Percentiles rank a stretch among this genome's conserved stretches.
These are phyloP conservation scores for Eleutherodactylus coqui DNA, from an alignment of 2,797 vertebrate species.

Conservation along the genomic window DNA sequence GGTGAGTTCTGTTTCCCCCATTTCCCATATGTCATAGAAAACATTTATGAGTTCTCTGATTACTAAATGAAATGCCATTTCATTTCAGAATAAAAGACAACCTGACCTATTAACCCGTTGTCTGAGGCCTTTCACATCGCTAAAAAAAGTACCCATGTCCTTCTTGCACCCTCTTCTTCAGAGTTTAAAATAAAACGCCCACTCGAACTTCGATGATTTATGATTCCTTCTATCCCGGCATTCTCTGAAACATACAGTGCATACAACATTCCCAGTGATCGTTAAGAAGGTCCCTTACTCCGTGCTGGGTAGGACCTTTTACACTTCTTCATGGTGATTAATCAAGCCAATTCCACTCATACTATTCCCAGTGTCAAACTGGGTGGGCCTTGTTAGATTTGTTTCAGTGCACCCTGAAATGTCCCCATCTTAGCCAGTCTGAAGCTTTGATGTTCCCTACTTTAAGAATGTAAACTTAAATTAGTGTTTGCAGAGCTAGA, in stretches of 20 bases:
- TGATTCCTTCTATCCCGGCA: slow-evolving; percentile 43
- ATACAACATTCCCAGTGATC: slow-evolving; percentile 36
- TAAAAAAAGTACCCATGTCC: slow-evolving; percentile 57
- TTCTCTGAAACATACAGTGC: slow-evolving; percentile 56
- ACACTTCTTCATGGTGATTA: slow-evolving; percentile 54
- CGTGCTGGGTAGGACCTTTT: slow-evolving; percentile 48
- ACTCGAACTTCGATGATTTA: slow-evolving; percentile 60
- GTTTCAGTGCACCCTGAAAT: slow-evolving; percentile 13
- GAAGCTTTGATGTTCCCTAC: not conserved
- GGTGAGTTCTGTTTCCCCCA: not conserved
- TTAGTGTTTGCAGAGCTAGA: too few species aligned
- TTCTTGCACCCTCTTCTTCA: slow-evolving; percentile 43
- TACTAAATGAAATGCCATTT: slow-evolving; percentile 51
- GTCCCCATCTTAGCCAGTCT: not conserved
- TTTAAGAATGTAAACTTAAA: not conserved
- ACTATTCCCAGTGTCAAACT: slow-evolving; percentile 52
- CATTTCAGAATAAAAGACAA: slow-evolving; percentile 43
- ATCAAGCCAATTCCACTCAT: slow-evolving; percentile 40
- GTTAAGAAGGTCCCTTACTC: slow-evolving; percentile 38
- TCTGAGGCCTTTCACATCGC: slow-evolving; percentile 48
- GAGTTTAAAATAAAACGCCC: slow-evolving; percentile 55
- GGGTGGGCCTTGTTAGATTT: slow-evolving; percentile 32
- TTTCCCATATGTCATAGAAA: slow-evolving; percentile 43
- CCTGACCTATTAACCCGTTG: slow-evolving; percentile 55
- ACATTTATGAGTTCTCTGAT: slow-evolving; percentile 14